Evolutionary conservation across 1,140 invertebrate species (phyloP), one percentile per base, ranked within the genome.

Genomic region (Arion vulgaris): DNA sequence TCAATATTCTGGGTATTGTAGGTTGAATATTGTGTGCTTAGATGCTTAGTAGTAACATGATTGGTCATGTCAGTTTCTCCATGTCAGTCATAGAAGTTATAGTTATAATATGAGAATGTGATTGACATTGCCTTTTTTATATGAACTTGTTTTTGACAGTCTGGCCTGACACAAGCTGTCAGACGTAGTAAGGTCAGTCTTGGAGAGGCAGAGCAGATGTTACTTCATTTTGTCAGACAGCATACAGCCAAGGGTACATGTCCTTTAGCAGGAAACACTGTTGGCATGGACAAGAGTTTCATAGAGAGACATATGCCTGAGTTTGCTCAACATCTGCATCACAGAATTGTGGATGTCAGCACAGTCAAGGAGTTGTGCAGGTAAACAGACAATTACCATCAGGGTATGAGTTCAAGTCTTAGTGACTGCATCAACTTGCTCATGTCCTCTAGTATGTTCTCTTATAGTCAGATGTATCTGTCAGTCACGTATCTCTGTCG

Each of bases 341-440:
- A 99, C 92, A 94, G 98, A 88, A 95, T 97, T 36, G 95, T 99
- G 76, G 98, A 99, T 94, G 97, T 98, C 7, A 97, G 96, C 49
- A 94, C 95, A 4, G 92, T 99, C 0, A 98, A 98, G 92, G 97
- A 98, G 93, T 88, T 99, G 36, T 92, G 92, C 69, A 94, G 91
- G 94, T 94, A 92, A 86, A 78, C 38, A 57, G 26, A 49, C 45
- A 19, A 9, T 49, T 9, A 49, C 9, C 9, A 11, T 9, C 19
- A 19, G 45, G 19, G 45, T 49, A 49, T 49, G 9, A 11, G 9
- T 9, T 49, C 19, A 49, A 11, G 9, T 49, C 45, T 19, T 49
- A 49, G 19, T 49, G 9, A 19, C 19, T 9, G 9, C 9, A 11
- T 9, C 19, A 49, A 11, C 45, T 19, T 19, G 19, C 19, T 19